Percentiles rank a stretch among this genome's conserved stretches.
Evolutionary conservation across 2,888 invertebrate genomes (phyloP).

Genomic region (Operophtera brumata): DNA sequence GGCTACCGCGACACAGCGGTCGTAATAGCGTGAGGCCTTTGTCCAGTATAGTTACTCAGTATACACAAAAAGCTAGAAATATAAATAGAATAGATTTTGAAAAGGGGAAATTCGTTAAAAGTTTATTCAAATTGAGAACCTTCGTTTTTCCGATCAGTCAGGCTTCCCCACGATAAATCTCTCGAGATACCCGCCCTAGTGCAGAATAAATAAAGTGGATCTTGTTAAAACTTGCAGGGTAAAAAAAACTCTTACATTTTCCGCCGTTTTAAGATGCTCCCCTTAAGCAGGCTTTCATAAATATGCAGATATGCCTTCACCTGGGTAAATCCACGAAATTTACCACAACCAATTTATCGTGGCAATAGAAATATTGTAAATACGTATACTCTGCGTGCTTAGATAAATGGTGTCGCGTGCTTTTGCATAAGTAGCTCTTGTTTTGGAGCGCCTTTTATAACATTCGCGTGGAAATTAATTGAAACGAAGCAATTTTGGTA

Average conservation of each 20-base stretch:
- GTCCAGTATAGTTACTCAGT: no score
- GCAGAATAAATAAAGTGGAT: constrained; percentile 76
- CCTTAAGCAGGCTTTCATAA: constrained; percentile 75
- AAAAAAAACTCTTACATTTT: constrained; percentile 67
- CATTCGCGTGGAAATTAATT: constrained; percentile 10
- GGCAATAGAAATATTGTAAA: constrained; percentile 75
- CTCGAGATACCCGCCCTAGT: constrained; percentile 63
- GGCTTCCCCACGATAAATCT: constrained; percentile 72
- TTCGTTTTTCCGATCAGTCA: constrained; percentile 68
- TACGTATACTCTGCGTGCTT: constrained; percentile 66
- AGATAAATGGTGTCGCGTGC: constrained; percentile 65
- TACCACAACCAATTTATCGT: constrained; percentile 74
- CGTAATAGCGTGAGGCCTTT: no score
- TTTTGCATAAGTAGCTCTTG: constrained; percentile 69
- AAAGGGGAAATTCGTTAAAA: constrained; percentile 9
- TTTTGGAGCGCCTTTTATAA: constrained; percentile 37
- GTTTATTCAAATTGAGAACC: constrained; percentile 27
- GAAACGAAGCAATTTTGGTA: constrained; percentile 3
- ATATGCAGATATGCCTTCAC: constrained; percentile 80
- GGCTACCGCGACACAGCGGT: no score
- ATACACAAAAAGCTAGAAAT: no score
- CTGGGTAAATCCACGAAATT: constrained; percentile 76
- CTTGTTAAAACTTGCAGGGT: constrained; percentile 77
- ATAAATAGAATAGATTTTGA: no score
- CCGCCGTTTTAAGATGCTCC: constrained; percentile 73